phyloP scores from a whole-genome alignment of 1,140 invertebrate genomes.

The Hylaeus anthracinus region DNA sequence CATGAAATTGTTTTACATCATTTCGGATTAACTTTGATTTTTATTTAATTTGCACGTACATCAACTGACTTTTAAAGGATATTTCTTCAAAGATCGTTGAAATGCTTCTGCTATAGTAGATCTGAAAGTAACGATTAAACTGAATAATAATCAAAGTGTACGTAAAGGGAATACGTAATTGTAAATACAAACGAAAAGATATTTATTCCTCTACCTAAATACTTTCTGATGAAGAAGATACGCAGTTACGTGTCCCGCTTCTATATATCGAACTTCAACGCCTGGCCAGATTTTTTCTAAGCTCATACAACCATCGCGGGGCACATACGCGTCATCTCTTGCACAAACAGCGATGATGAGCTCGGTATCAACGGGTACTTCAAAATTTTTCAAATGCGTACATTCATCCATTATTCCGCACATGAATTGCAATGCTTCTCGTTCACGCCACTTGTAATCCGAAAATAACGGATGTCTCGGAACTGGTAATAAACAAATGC shows the following conservation, averaged over 20 bases:
- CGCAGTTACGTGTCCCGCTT: conserved; percentile 94
- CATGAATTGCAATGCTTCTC: conserved; percentile 96
- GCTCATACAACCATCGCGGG: conserved; percentile 89
- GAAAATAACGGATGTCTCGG: conserved; percentile 70
- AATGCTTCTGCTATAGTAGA: conserved; percentile 81
- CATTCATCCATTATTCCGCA: conserved; percentile 99
- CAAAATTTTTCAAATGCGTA: conserved; percentile 97
- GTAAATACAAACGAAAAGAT: background rate
- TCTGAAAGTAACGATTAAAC: conserved; percentile 63
- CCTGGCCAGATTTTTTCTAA: conserved; percentile 96
- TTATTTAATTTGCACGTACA: conserved; percentile 12
- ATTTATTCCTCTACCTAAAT: conserved; percentile 87
- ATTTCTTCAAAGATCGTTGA: conserved; percentile 81
- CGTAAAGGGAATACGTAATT: too few species aligned
- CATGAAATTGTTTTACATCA: background rate
- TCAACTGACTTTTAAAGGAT: conserved; percentile 75
- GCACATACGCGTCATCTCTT: conserved; percentile 95
- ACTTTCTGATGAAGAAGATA: conserved; percentile 93
- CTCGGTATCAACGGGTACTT: conserved; percentile 90
- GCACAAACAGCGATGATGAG: conserved; percentile 93
- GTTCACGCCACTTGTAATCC: conserved; percentile 80
- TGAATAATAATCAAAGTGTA: background rate
- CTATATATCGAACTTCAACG: conserved; percentile 91
- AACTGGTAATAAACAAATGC: conserved; percentile 74
- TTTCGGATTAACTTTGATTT: background rate